Base-by-base conservation (phyloP, 30 jellyfish, hydroid and myxozoan species). In the Aurelia sp. region DNA sequence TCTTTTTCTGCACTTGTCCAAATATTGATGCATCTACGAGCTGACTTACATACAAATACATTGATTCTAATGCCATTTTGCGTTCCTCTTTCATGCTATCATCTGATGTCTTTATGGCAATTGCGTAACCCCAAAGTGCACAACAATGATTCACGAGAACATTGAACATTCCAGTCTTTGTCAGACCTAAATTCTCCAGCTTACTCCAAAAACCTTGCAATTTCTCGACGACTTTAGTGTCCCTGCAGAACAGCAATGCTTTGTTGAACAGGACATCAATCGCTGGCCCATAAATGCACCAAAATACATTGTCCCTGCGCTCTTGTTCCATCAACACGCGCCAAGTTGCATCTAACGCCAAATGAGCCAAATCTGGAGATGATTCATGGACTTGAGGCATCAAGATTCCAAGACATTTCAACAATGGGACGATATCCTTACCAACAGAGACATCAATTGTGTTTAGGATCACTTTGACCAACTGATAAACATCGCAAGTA, bases 1-100 rank as follows among this genome's bases (percentile, higher is more conserved):
- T 72, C 84, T 88, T 89, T 53, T 81, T 77, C 47, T 82, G 97
- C 31, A 94, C 71, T 31, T 85, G 96, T 13, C 99, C 99, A 89
- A 89, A 94, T 23, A 81, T 68, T n/a, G 90, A 65, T 22, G 91
- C 92, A 51, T 89, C 87, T 0, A 61, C 89, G n/a, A 94, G 62
- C 66, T 84, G 21, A 75, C 78, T 92, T 23, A 79, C 11, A 50
- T 67, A 82, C 71, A 78, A 17, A 3, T 27, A 5, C 19, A 64
- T 58, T 3, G 91, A 70, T 4, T 61, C 61, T 22, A 30, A 11
- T 13, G 94, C 90, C 12, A n/a, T 40, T 9, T 30, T n/a, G 21
- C 40, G 59, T 55, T 0, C 66, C 15, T 16, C 40, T 35, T 10
- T 66, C n/a, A 2, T 35, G 40, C 19, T 53, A 57, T 65, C 60